Percentiles rank a stretch among this genome's conserved stretches.
These are phyloP conservation scores for Otis tarda DNA, from an alignment of 2,113 vertebrate species.

Conservation along the genomic window DNA sequence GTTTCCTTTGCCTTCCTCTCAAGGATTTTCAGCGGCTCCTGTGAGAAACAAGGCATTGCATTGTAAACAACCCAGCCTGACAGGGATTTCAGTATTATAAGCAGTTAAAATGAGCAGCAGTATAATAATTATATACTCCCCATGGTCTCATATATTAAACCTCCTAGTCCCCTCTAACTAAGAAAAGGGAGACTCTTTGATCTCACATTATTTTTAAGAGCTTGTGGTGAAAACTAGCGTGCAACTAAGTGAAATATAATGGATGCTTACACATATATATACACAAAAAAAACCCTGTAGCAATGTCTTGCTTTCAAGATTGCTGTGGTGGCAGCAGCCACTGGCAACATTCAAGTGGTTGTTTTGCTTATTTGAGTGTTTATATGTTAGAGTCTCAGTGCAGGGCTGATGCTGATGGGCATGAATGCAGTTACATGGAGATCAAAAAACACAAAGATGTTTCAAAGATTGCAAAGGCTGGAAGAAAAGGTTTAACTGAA, in stretches of 20 bases:
- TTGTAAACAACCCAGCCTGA: background rate
- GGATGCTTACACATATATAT: background rate
- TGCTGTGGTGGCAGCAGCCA: background rate
- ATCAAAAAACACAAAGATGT: slow-evolving; percentile 51
- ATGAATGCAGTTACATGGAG: slow-evolving; percentile 15
- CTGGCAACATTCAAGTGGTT: background rate
- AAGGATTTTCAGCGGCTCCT: background rate
- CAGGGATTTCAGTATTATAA: background rate
- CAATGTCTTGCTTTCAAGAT: background rate
- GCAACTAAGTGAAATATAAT: background rate
- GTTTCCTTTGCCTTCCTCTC: background rate
- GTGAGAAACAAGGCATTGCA: background rate
- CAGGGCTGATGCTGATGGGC: slow-evolving; percentile 53
- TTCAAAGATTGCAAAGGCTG: slow-evolving; percentile 37
- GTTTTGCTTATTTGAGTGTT: slow-evolving; percentile 52
- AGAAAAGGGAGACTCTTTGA: background rate
- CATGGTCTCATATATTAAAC: background rate
- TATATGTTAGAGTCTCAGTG: background rate
- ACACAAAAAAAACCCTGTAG: background rate
- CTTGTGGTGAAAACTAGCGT: background rate
- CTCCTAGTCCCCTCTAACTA: background rate
- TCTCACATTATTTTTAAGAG: background rate
- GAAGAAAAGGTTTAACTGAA: slow-evolving; percentile 28
- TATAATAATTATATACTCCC: background rate
- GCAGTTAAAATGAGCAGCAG: background rate